These are phyloP conservation scores for Acromyrmex charruanus DNA, from an alignment of 1,140 invertebrate species.

Conservation along the genomic window DNA sequence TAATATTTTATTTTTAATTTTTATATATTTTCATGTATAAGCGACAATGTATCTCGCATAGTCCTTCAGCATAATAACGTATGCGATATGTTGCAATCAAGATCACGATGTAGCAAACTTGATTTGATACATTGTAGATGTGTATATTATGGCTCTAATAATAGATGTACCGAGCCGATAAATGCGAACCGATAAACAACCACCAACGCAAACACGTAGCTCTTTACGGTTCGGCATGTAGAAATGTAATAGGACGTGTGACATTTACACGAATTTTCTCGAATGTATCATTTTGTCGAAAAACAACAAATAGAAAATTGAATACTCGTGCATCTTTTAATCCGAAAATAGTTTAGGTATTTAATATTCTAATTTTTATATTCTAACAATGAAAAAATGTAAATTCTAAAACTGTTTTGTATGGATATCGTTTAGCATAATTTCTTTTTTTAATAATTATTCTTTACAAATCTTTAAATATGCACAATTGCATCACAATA, in stretches of 20 bases:
- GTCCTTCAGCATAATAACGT: background rate
- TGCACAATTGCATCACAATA: too few relatives aligned
- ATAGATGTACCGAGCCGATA: slow-evolving; percentile 40
- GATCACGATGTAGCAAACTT: background rate
- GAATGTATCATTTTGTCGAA: background rate
- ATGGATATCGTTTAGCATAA: too few relatives aligned
- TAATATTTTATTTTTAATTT: background rate
- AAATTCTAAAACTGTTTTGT: too few relatives aligned
- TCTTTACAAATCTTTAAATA: too few relatives aligned
- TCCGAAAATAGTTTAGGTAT: too few relatives aligned
- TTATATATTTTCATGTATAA: background rate
- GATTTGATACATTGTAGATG: slow-evolving; percentile 16
- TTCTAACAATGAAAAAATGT: too few relatives aligned
- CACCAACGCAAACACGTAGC: slow-evolving; percentile 13
- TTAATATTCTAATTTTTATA: too few relatives aligned
- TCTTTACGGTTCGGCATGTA: slow-evolving; percentile 19
- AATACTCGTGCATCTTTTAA: background rate
- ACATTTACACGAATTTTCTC: slow-evolving; percentile 11
- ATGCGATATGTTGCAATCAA: background rate
- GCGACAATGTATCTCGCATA: background rate
- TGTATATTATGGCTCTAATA: slow-evolving; percentile 30
- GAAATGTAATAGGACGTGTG: background rate
- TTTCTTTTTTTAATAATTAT: too few relatives aligned
- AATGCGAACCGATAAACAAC: slow-evolving; percentile 54
- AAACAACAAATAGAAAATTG: slow-evolving; percentile 8